These are phyloP conservation scores for Muscicapa striata DNA, from an alignment of 2,797 vertebrate genomes.

Conservation along the genomic window DNA sequence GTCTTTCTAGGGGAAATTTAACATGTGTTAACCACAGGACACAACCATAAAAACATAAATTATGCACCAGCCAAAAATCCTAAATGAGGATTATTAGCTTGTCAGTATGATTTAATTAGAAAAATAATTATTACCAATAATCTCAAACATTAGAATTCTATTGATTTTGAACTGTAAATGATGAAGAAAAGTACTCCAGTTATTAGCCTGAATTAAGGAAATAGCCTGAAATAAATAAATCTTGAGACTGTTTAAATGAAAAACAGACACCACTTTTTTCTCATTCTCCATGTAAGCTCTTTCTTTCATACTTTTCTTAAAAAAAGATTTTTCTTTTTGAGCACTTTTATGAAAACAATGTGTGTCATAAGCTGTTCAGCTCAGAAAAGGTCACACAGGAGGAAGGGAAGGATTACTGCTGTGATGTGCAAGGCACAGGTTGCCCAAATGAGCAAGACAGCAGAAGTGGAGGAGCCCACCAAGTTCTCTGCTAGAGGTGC, in stretches of 20 bases:
- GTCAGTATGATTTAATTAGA: neutral
- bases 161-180: neutral
- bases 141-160: neutral
- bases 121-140: neutral
- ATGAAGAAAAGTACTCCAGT: neutral
- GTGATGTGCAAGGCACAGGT: neutral
- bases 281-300: neutral
- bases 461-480: neutral
- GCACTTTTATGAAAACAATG: neutral
- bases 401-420: neutral
- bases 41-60: neutral
- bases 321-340: neutral
- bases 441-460: neutral
- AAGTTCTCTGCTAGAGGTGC: neutral
- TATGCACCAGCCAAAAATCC: neutral
- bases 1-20: slow-evolving; percentile 2
- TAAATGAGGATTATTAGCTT: neutral
- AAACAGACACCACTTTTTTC: neutral
- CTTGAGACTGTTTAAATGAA: neutral
- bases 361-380: neutral
- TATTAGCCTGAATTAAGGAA: neutral
- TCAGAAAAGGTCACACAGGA: neutral
- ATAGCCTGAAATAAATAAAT: neutral
- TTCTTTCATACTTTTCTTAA: neutral
- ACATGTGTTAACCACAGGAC: neutral